A percentile compares a stretch with the other conserved stretches of the same genome.
Evolutionary conservation across 2,797 vertebrate species (phyloP).

Genomic region (Halcyon smyrnensis): DNA sequence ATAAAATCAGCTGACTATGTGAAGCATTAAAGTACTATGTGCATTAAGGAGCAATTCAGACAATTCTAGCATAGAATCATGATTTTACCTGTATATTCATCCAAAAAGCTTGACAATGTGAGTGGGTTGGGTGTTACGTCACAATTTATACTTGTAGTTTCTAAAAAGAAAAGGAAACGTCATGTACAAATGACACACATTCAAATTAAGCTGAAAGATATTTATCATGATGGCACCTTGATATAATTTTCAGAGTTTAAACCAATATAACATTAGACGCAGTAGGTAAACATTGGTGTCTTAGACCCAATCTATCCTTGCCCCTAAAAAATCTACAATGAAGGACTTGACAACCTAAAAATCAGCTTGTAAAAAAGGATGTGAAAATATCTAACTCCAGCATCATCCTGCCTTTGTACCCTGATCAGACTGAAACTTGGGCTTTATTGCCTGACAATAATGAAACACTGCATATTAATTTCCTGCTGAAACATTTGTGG

Average conservation of each 20-base stretch:
- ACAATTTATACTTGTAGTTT: slow-evolving; percentile 41
- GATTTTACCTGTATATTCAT: slow-evolving; percentile 61
- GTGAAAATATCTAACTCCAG: not conserved
- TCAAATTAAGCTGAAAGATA: not conserved
- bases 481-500: not conserved
- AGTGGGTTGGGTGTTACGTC: accelerated
- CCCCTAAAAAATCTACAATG: not conserved
- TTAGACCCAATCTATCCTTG: not conserved
- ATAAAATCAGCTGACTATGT: accelerated
- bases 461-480: not conserved
- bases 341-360: not conserved
- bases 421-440: not conserved
- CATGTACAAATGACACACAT: not conserved
- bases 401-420: not conserved
- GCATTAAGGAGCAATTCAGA: not conserved
- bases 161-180: slow-evolving; percentile 21
- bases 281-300: not conserved
- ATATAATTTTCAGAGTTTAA: not conserved
- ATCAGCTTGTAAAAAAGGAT: not conserved
- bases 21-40: not conserved
- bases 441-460: not conserved
- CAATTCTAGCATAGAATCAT: not conserved
- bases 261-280: not conserved
- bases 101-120: not conserved
- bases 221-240: not conserved